Conservation (phyloP, 2,888 invertebrate species). For the Caenorhabditis sp. region DNA sequence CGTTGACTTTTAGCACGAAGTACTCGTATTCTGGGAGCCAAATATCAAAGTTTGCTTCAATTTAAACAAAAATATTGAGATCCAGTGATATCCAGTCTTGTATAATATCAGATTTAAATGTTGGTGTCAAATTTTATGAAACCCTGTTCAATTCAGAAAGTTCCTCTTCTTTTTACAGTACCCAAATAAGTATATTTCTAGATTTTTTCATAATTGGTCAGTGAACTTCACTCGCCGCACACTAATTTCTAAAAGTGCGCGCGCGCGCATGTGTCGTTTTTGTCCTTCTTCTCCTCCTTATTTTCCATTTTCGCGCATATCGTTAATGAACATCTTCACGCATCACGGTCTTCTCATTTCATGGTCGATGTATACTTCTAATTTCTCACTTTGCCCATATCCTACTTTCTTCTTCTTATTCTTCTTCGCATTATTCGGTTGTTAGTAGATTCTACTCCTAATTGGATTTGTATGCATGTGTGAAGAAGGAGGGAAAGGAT, state of each 20-base stretch:
- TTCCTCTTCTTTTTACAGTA: too few species aligned
- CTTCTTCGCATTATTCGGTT: neutral
- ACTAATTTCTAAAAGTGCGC: neutral
- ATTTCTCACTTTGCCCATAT: neutral
- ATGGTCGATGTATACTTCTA: neutral
- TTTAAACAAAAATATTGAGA: too few species aligned
- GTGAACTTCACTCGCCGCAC: neutral
- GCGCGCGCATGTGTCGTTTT: neutral
- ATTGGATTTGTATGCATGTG: conserved; percentile 1
- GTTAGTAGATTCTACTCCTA: neutral
- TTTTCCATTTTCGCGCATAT: neutral
- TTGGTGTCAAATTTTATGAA: too few species aligned
- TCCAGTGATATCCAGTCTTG: too few species aligned
- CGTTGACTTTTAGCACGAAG: too few species aligned
- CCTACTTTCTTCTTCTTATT: neutral
- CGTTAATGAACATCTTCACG: conserved; percentile 1
- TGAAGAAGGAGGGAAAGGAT: neutral
- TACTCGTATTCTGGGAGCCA: too few species aligned
- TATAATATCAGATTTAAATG: too few species aligned
- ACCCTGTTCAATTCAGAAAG: too few species aligned
- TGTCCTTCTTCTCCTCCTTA: neutral
- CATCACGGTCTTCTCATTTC: neutral
- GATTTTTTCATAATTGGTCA: too few species aligned
- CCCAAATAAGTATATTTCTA: too few species aligned
- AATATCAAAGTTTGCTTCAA: too few species aligned